Evolutionary conservation across 2,797 vertebrate species (phyloP).

Genomic region (Notoglanidium macrostoma): DNA sequence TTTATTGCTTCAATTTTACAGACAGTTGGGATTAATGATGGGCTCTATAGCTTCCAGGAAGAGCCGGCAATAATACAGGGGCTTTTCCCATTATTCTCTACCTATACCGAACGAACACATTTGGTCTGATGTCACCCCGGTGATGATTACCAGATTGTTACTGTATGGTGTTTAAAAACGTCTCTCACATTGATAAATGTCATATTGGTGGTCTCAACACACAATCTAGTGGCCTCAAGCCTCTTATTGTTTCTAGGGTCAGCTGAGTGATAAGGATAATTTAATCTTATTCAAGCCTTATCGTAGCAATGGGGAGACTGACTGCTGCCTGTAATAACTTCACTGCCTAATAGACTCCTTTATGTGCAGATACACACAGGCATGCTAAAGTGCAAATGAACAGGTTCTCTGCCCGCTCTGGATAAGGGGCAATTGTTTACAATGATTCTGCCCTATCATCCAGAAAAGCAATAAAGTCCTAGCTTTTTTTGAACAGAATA

Average conservation of each 20-base stretch:
- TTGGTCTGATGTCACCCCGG: conserved; percentile 71
- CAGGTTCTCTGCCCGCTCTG: conserved; percentile 43
- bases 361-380: conserved; percentile 49
- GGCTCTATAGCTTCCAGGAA: conserved; percentile 73
- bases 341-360: conserved; percentile 48
- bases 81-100: conserved; percentile 71
- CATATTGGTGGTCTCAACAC: conserved; percentile 68
- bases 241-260: conserved; percentile 62
- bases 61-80: conserved; percentile 75
- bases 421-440: conserved; percentile 66
- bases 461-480: conserved; percentile 62
- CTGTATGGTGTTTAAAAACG: conserved; percentile 68
- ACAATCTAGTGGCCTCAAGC: conserved; percentile 60
- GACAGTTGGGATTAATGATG: conserved; percentile 82
- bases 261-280: conserved; percentile 57
- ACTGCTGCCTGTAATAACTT: conserved; percentile 53
- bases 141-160: conserved; percentile 72
- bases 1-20: conserved; percentile 84
- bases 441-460: conserved; percentile 57
- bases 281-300: conserved; percentile 60
- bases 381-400: conserved; percentile 58
- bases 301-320: conserved; percentile 48
- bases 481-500: conserved; percentile 65
- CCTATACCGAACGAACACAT: conserved; percentile 69
- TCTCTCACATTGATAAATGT: conserved; percentile 70